Evolutionary conservation across 2,797 vertebrate genomes (phyloP), one percentile per base, ranked within the genome.

Genomic region (Platalea minor): DNA sequence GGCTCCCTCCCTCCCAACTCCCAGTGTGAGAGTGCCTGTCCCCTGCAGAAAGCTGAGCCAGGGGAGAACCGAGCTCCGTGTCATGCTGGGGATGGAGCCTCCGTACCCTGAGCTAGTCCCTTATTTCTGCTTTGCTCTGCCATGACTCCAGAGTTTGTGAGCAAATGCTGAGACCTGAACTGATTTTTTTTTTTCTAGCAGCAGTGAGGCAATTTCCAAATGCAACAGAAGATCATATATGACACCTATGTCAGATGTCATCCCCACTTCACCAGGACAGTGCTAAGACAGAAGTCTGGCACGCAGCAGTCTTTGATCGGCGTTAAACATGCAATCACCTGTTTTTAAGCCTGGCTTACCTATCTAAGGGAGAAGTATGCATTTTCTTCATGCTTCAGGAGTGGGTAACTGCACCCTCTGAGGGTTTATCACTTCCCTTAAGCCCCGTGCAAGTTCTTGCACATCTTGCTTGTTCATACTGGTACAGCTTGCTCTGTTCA

Each of bases 21-120:
- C 17, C 31, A 19, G 26, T 0, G 0, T 14, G 39, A 41, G 25
- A 73, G 39, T 1, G 0, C 33, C 31, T 37, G 39, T 56, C 13
- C 35, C n/a, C 33, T 24, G 35, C 25, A 28, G 23, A 33, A 43
- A 31, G 24, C 48, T 53, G 41, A 77, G 24, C 39, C 7, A 11
- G 51, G 37, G 26, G 37, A 64, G 37, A 64, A 48, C 10, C 1
- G 1, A 75, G 69, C 21, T 35, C 18, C 1, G 0, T 28, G 43
- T 33, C 0, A 1, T 28, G 65, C n/a, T 74, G 26, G 15, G 26
- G 56, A 17, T 72, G 53, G 41, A 17, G 6, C 35, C 46, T 75
- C 33, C 51, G 14, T 24, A 48, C 23, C 31, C n/a, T 7, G 43
- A 61, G 19, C 43, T 29, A 37, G 17, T n/a, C 31, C 28, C 23